Evolutionary conservation across 2,888 invertebrate genomes (phyloP), one percentile per base, ranked within the genome.

Genomic region (Autographa pulchrina): DNA sequence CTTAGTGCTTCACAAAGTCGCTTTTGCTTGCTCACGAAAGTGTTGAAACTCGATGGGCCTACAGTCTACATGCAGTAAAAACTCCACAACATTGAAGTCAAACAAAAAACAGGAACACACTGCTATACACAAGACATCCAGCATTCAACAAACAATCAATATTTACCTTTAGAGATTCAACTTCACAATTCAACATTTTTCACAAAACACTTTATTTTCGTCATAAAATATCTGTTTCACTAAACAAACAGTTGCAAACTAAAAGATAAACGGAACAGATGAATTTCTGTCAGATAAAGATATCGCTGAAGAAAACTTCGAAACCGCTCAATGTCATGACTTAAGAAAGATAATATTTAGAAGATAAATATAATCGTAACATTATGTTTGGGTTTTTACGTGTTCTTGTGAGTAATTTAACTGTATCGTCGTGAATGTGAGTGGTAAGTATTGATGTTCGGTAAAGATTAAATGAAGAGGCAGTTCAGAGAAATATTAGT

Each of bases 121-220:
- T 3, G 0, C 25, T 7, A 18, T 54, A 48, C 9, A 63, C 35
- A 38, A 56, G 38, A 25, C 31, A 66, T 16, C 32, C 20, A 35
- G 8, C 38, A 20, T 18, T n/a, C n/a, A 72, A 61, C 38, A 66
- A n/a, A 65, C 38, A 61, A 48, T 66, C 54, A 54, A 18, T 20
- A 54, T 11, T 87, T 83, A 94, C 94, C 90, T 91, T 91, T 59
- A 87, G 77, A 41, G 90, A 88, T 32, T 90, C 91, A 18, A 86
- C 78, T 84, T 93, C 93, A 80, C 91, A 89, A 73, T 91, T 86
- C 82, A 94, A 77, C 93, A 93, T 94, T 63, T 63, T 83, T 82
- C 67, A 83, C 80, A 78, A 72, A 64, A 74, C 18, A 32, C 41
- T 54, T 71, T 70, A 65, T 70, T 68, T 72, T 43, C 32, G 54